Base-by-base conservation (phyloP, 64 coral and sea anemone genomes). In the Platygyra sinensis region DNA sequence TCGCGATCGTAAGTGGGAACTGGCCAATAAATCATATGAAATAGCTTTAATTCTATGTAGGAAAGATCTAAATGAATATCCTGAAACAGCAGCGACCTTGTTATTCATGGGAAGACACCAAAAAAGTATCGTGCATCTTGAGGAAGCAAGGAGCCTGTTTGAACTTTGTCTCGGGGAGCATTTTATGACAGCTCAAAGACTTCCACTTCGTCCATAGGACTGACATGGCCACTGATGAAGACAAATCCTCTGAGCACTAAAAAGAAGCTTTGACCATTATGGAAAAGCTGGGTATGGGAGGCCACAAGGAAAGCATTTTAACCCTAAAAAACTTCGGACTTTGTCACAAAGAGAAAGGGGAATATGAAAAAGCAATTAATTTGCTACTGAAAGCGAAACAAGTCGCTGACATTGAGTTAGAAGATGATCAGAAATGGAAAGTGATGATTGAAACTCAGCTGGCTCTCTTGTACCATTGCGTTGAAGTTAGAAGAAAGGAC, bases 151-250 rank as follows among this genome's bases (percentile, higher is more conserved):
- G 25, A 14, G 10, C 22, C 64, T 86, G 36, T 79, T 65, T 2
- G 28, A n/a, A 27, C 8, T 0, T 10, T 16, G 49, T 36, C 50
- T 89, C 36, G 87, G 87, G 0, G 54, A 67, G 28, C 87, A 89
- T 50, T 67, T 54, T 29, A 63, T 67, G 33, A 89, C 87, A 8
- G 87, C 87, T 50, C 75, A 78, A 18, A n/a, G 87, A 89, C 32
- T 59, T 39, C 25, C 77, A 89, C 63, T 89, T 89, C 8, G 12
- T 33, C 16, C 75, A 32, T 51, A 8, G 31, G 33, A 55, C 22
- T 60, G 62, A 67, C 19, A 76, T 13, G 10, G 22, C 69, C 22
- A 76, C 0, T 36, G 19, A 76, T 3, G 11, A 51, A 8, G 14
- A 77, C 7, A 55, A 22, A 74, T 57, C 57, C 0, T 30, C 79